Conservation (phyloP, 2,888 invertebrate genomes). For the Eristalinus aeneus region DNA sequence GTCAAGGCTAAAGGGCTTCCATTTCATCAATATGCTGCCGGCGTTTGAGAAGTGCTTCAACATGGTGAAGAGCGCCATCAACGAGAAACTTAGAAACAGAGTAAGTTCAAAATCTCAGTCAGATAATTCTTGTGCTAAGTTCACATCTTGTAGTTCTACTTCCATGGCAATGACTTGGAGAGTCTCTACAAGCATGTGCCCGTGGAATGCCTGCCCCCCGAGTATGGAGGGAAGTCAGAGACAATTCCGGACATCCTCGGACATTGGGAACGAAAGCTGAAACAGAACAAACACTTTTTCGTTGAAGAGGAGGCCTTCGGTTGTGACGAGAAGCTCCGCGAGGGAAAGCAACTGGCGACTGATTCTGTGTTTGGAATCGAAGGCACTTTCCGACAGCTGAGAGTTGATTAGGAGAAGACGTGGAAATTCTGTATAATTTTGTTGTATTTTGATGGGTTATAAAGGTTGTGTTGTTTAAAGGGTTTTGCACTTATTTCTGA, state of each 20-base stretch:
- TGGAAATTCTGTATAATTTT: background rate
- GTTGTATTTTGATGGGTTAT: background rate
- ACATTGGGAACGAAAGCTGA: slow-evolving; percentile 52
- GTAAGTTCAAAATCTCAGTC: slow-evolving; percentile 78
- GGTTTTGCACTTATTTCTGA: background rate
- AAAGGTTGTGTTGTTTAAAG: background rate
- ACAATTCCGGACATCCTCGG: slow-evolving; percentile 32
- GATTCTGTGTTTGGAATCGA: slow-evolving; percentile 68
- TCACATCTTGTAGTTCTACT: slow-evolving; percentile 80
- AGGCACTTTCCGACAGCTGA: slow-evolving; percentile 72
- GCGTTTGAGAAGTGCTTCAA: slow-evolving; percentile 83
- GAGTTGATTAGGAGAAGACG: slow-evolving; percentile 70
- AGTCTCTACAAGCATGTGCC: slow-evolving; percentile 83
- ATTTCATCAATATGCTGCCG: slow-evolving; percentile 82
- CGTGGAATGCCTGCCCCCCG: slow-evolving; percentile 82
- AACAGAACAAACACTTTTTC: slow-evolving; percentile 48
- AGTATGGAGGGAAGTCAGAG: slow-evolving; percentile 83
- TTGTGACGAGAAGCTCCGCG: slow-evolving; percentile 54
- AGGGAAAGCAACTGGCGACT: slow-evolving; percentile 2
- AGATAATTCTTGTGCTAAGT: background rate
- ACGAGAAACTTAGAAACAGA: slow-evolving; percentile 83
- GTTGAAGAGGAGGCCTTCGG: slow-evolving; percentile 67
- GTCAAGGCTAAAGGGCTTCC: slow-evolving; percentile 82
- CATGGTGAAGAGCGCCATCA: slow-evolving; percentile 82
- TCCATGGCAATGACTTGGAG: slow-evolving; percentile 82